A percentile compares a stretch with the other conserved stretches of the same genome.
These are phyloP conservation scores for Saturnia japonica DNA, from an alignment of 2,888 invertebrate genomes.

Conservation along the genomic window DNA sequence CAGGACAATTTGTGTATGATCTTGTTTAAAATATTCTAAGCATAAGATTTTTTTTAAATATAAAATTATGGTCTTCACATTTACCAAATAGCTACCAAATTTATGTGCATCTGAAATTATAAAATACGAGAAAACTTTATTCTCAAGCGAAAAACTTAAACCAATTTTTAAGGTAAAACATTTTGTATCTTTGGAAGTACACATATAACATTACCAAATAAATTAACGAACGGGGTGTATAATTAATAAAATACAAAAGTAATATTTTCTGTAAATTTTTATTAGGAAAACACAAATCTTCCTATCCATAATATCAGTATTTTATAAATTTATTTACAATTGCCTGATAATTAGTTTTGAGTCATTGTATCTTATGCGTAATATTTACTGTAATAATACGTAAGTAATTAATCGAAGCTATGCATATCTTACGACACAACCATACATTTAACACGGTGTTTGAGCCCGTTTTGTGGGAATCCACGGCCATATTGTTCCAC, in stretches of 20 bases:
- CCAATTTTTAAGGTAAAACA: neutral
- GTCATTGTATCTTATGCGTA: slow-evolving; percentile 70
- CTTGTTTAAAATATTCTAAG: too few species aligned
- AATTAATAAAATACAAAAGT: slow-evolving; percentile 6
- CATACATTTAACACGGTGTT: slow-evolving; percentile 80
- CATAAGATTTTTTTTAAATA: too few species aligned
- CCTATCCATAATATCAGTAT: slow-evolving; percentile 65
- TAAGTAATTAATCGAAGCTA: slow-evolving; percentile 73
- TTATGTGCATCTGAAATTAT: neutral
- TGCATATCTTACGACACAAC: slow-evolving; percentile 82
- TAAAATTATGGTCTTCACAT: neutral
- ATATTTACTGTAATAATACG: slow-evolving; percentile 64
- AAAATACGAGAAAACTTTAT: neutral
- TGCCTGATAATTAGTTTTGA: slow-evolving; percentile 68
- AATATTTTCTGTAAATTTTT: slow-evolving; percentile 54
- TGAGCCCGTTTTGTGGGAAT: slow-evolving; percentile 49
- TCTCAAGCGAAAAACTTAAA: neutral
- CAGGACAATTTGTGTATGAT: too few species aligned
- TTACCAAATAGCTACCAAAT: neutral
- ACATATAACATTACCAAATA: neutral
- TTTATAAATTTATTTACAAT: slow-evolving; percentile 75
- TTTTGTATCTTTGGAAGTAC: neutral
- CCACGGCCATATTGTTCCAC: slow-evolving; percentile 70
- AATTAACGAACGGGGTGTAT: neutral
- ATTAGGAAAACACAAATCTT: slow-evolving; percentile 79